Percentiles rank a stretch among this genome's conserved stretches.
Evolutionary conservation across 2,888 invertebrate species (phyloP).

Genomic region (Fragum sueziense): DNA sequence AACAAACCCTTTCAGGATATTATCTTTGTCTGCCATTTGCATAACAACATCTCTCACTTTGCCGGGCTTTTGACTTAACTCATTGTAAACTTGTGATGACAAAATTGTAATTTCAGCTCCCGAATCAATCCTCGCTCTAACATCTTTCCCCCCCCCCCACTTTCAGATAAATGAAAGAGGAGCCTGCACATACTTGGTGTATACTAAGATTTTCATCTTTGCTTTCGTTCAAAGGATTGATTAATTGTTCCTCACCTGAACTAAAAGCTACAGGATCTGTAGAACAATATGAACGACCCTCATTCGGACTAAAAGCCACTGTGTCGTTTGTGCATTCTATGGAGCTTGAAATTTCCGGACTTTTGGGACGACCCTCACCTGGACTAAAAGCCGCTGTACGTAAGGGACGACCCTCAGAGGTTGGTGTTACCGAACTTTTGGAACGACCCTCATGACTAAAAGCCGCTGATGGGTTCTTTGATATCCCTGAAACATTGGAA

Average conservation of each 20-base stretch:
- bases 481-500: background rate
- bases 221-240: background rate
- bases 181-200: slow-evolving; percentile 22
- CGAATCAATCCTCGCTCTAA: slow-evolving; percentile 28
- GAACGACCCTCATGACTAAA: background rate
- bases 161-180: slow-evolving; percentile 10
- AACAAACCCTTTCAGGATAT: slow-evolving; percentile 22
- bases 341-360: no score
- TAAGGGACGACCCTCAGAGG: no score
- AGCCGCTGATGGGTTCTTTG: background rate
- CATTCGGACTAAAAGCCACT: background rate
- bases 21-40: slow-evolving; percentile 35
- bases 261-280: background rate
- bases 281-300: background rate
- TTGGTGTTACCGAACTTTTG: no score
- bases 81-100: slow-evolving; percentile 20
- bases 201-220: background rate
- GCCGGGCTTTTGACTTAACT: slow-evolving; percentile 24
- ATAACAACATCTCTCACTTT: slow-evolving; percentile 14
- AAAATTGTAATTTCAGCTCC: slow-evolving; percentile 23
- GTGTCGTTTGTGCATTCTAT: background rate
- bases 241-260: background rate
- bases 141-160: slow-evolving; percentile 3
- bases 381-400: background rate
- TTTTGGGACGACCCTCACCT: background rate